Evolutionary conservation across 2,797 vertebrate genomes (phyloP).

Genomic region (Pagetopsis macropterus): DNA sequence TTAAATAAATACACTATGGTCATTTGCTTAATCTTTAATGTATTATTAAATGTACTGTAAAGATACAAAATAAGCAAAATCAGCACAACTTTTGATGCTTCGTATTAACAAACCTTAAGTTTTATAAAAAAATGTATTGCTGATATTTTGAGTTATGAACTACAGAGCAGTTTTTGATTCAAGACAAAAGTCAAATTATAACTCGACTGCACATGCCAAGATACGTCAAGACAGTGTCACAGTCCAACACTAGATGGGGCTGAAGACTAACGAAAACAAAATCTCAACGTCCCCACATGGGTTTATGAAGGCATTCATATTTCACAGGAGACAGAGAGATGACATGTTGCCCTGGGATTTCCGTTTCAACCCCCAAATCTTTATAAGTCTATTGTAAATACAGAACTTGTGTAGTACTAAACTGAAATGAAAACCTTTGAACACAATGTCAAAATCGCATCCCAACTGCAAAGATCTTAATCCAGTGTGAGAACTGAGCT

Average conservation of each 20-base stretch:
- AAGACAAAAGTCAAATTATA: not conserved
- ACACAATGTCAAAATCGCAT: slow-evolving; percentile 18
- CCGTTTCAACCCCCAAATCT: slow-evolving; percentile 10
- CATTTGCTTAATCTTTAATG: not conserved
- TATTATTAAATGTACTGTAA: not conserved
- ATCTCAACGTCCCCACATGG: not conserved
- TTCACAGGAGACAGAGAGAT: slow-evolving; percentile 13
- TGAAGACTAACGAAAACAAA: slow-evolving; percentile 56
- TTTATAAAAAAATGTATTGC: no score
- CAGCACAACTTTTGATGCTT: not conserved
- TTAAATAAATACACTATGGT: not conserved
- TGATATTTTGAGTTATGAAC: not conserved
- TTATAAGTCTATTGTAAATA: slow-evolving; percentile 21
- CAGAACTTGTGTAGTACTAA: slow-evolving; percentile 4
- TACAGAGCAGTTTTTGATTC: not conserved
- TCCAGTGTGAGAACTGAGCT: slow-evolving; percentile 70
- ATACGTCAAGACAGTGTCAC: not conserved
- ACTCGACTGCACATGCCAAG: not conserved
- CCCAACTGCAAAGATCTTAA: slow-evolving; percentile 34
- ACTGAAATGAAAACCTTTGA: slow-evolving; percentile 3
- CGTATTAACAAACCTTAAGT: no score
- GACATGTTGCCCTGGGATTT: slow-evolving; percentile 11
- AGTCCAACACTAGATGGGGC: slow-evolving; percentile 74
- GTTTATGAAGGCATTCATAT: not conserved
- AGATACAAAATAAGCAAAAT: not conserved